Evolutionary conservation across 2,888 invertebrate genomes (phyloP), one percentile per base, ranked within the genome.

Genomic region (Idaea straminata): DNA sequence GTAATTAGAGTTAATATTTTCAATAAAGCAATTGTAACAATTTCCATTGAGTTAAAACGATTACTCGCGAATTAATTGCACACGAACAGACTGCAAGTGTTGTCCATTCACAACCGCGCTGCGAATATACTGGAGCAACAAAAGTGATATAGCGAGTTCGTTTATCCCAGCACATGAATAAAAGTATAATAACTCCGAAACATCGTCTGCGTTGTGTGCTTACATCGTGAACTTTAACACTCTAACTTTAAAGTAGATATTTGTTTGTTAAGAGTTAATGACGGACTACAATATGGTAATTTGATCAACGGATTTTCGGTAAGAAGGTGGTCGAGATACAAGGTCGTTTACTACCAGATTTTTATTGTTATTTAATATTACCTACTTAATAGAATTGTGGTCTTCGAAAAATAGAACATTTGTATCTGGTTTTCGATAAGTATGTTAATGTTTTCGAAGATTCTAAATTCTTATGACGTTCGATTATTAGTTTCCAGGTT

Each of bases 261-360:
- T 76, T 25, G 65, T 47, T 62, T 66, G 64, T 58, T 67, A 65
- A 47, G 61, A 61, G 61, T 34, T 69, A 67, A 66, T 72, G 67
- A 69, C 66, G 69, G 57, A 67, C 66, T 62, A 77, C 68, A 71
- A 69, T 75, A 77, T 79, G 83, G 79, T 82, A 80, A 84, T 80
- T 81, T 82, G 82, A 80, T 78, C 84, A 85, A 83, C 84, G 80
- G 78, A 83, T 83, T 85, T 84, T 81, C 74, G 74, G 72, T 76
- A 72, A 78, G 74, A 74, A 81, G 81, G 81, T 73, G 74, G 67
- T 66, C 69, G 74, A 74, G 75, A 73, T 72, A 74, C 86, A 85
- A 86, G 86, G 86, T 82, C 86, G 81, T 76, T 76, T 67, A 64
- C 77, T 77, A 75, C 79, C 76, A 76, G 78, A 74, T 79, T 77